Evolutionary conservation across 1,140 invertebrate genomes (phyloP).

Genomic region (Vanessa tameamea): DNA sequence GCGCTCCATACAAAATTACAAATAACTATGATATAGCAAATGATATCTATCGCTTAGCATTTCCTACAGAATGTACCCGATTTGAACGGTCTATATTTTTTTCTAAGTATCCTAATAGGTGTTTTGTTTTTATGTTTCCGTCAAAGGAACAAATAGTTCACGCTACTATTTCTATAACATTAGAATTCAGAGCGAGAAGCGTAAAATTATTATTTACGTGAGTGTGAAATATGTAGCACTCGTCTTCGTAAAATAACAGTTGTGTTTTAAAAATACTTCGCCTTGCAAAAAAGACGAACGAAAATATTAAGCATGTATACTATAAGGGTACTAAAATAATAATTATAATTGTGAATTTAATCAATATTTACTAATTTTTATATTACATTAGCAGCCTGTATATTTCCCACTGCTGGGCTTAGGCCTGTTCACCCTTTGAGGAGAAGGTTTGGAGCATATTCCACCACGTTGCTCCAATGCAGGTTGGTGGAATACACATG

Average conservation of each 20-base stretch:
- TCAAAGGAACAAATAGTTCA: constrained; percentile 27
- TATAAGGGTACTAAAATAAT: too few relatives aligned
- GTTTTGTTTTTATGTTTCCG: constrained; percentile 47
- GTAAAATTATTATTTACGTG: constrained; percentile 38
- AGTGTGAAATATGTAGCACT: constrained; percentile 40
- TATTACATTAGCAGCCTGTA: too few relatives aligned
- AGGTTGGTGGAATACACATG: too few relatives aligned
- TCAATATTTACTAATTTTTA: too few relatives aligned
- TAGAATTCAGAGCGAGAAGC: constrained; percentile 46
- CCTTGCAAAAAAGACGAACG: background rate
- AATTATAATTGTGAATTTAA: too few relatives aligned
- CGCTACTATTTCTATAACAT: constrained; percentile 25
- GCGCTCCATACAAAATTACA: too few relatives aligned
- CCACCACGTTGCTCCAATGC: too few relatives aligned
- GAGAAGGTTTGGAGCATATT: too few relatives aligned
- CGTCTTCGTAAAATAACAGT: constrained; percentile 11
- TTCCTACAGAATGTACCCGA: background rate
- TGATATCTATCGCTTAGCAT: constrained; percentile 8
- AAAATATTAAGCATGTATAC: too few relatives aligned
- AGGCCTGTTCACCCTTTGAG: too few relatives aligned
- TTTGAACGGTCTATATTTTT: constrained; percentile 49
- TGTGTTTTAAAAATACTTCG: background rate
- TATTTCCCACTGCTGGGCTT: too few relatives aligned
- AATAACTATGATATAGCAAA: background rate
- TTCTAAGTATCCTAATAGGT: constrained; percentile 48